phyloP scores from a whole-genome alignment of 2,113 vertebrate genomes.

The Drymodes brunneopygia region DNA sequence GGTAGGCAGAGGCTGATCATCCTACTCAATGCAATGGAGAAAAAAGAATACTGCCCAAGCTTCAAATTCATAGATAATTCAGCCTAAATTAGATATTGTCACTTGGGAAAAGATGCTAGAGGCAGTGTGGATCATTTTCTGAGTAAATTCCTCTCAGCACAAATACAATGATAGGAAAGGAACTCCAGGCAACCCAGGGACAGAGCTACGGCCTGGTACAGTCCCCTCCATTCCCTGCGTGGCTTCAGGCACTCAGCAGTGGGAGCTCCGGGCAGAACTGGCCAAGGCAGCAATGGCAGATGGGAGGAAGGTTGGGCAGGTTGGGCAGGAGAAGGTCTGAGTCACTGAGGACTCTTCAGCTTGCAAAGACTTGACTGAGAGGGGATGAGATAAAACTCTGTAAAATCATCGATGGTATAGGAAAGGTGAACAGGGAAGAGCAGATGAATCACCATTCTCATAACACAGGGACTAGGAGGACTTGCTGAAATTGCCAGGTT shows the following conservation, averaged over 20 bases:
- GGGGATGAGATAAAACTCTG: not conserved
- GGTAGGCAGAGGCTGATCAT: not conserved
- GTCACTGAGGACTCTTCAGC: not conserved
- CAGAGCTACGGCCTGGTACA: rapidly evolving
- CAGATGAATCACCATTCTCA: not conserved
- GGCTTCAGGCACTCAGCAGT: not conserved
- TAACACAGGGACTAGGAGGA: not conserved
- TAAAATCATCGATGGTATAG: not conserved
- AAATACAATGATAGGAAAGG: not conserved
- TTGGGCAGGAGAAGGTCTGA: not conserved
- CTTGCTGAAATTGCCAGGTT: not conserved
- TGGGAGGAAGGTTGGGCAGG: not conserved
- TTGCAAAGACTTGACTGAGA: not conserved
- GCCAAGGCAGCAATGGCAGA: rapidly evolving
- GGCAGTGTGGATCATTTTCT: not conserved
- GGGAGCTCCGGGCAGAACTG: not conserved
- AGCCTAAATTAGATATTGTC: not conserved
- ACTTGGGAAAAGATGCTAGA: not conserved
- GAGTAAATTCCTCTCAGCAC: not conserved
- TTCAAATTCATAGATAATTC: not conserved
- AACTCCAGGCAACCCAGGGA: not conserved
- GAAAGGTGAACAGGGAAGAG: not conserved
- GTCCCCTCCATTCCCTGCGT: rapidly evolving
- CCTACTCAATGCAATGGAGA: not conserved
- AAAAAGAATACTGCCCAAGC: not conserved